These are phyloP conservation scores for Origma solitaria DNA, from an alignment of 2,113 vertebrate species.

Conservation along the genomic window DNA sequence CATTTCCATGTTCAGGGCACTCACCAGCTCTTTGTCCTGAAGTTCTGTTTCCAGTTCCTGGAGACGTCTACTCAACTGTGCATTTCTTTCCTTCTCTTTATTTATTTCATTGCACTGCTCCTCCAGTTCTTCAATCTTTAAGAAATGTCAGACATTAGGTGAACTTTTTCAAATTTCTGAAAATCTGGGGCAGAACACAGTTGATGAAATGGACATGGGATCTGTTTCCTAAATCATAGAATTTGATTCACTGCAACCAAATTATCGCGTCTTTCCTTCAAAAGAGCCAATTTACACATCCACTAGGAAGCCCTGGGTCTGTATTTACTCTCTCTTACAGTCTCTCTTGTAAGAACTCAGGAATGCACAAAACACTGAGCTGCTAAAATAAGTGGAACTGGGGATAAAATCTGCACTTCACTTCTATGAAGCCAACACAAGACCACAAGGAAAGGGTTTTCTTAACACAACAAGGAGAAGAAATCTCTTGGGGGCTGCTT, in stretches of 20 bases:
- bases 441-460: background rate
- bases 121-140: slow-evolving; percentile 88
- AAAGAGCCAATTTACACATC: background rate
- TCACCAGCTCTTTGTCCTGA: slow-evolving; percentile 89
- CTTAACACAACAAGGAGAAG: background rate
- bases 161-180: background rate
- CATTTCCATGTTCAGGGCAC: background rate
- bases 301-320: background rate
- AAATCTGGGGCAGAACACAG: background rate
- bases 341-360: background rate
- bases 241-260: background rate
- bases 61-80: slow-evolving; percentile 78
- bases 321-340: background rate
- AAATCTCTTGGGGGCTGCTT: background rate
- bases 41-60: slow-evolving; percentile 87
- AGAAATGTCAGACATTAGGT: background rate
- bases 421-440: background rate
- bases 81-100: slow-evolving; percentile 86
- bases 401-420: background rate
- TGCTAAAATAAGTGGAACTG: background rate
- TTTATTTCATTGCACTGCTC: slow-evolving; percentile 84
- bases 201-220: background rate
- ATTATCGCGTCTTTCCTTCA: background rate
- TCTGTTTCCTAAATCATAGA: background rate
- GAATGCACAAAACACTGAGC: background rate